Evolutionary conservation across 2,888 invertebrate genomes (phyloP).

Genomic region (Drosophila anomelani): DNA sequence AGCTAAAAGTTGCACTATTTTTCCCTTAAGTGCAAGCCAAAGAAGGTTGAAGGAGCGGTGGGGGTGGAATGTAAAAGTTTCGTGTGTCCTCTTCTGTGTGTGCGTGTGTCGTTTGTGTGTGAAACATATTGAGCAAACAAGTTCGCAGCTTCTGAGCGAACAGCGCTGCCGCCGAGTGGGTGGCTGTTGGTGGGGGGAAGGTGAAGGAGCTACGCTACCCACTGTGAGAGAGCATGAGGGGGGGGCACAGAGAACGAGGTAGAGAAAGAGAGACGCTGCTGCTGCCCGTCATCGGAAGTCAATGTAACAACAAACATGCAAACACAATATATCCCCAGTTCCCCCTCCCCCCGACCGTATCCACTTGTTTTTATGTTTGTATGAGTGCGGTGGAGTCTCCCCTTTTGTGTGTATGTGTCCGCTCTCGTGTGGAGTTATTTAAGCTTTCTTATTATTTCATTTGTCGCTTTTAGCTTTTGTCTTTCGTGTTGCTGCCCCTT

Average conservation of each 20-base stretch:
- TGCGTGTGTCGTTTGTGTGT: constrained; percentile 58
- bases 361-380: constrained; percentile 25
- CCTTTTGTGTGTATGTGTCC: constrained; percentile 25
- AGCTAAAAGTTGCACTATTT: not conserved
- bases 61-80: constrained; percentile 57
- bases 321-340: constrained; percentile 54
- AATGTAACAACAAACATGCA: constrained; percentile 81
- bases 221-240: constrained; percentile 4
- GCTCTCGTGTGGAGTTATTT: constrained; percentile 80
- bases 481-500: constrained; percentile 75
- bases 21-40: constrained; percentile 10
- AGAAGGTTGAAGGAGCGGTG: constrained; percentile 3
- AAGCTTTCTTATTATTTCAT: constrained; percentile 81
- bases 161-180: constrained; percentile 43
- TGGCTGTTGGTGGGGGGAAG: constrained; percentile 18
- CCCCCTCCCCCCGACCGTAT: not conserved
- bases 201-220: not conserved
- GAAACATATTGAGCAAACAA: constrained; percentile 83
- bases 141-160: constrained; percentile 80
- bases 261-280: constrained; percentile 23
- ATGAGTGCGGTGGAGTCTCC: constrained; percentile 23
- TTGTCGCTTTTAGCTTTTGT: constrained; percentile 82
- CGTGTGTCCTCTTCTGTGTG: constrained; percentile 62
- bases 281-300: constrained; percentile 81
- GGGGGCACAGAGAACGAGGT: constrained; percentile 2